Evolutionary conservation across 2,888 invertebrate species (phyloP), one percentile per base, ranked within the genome.

Genomic region (Limnephilus auricula): DNA sequence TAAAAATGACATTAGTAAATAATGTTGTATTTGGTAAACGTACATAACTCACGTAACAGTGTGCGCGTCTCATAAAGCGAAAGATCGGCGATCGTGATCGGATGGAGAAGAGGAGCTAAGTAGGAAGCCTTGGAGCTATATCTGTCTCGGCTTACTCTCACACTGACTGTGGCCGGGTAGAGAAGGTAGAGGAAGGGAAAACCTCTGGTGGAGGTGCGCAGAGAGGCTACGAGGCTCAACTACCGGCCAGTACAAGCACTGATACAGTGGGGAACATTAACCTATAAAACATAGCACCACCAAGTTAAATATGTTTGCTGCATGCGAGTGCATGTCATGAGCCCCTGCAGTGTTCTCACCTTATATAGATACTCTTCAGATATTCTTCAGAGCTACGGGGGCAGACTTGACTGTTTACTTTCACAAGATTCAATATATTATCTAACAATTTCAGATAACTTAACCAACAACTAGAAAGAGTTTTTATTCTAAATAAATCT

Each of bases 231-330:
- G 92, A 89, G 93, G 92, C 91, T 92, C 92, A 91, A 92, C 89
- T 90, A 96, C 96, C 96, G 96, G 95, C 96, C 95, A 92, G 90
- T 93, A 91, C 89, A 90, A 92, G 92, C 93, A 93, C 92, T 92
- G 92, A 92, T 92, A 91, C 92, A 90, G 92, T 92, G 90, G 92
- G 92, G 91, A 92, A 92, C 91, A 91, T 83, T 83, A 93, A 93
- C 93, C 93, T 93, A 93, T 93, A 93, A 93, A 92, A 93, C 92
- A 93, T 92, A 93, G 92, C 92, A 93, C 90, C 92, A 92, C 91
- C 91, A 92, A 88, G 40, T 88, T 88, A 88, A 78, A 88, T 85
- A 30, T 88, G 50, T 86, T 86, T 65, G 65, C 65, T 65, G 65
- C 65, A 65, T 65, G 65, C 65, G 10, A 65, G 65, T 65, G 65